These are phyloP conservation scores for Xenentodon cancila DNA, from an alignment of 2,797 vertebrate species.

Conservation along the genomic window DNA sequence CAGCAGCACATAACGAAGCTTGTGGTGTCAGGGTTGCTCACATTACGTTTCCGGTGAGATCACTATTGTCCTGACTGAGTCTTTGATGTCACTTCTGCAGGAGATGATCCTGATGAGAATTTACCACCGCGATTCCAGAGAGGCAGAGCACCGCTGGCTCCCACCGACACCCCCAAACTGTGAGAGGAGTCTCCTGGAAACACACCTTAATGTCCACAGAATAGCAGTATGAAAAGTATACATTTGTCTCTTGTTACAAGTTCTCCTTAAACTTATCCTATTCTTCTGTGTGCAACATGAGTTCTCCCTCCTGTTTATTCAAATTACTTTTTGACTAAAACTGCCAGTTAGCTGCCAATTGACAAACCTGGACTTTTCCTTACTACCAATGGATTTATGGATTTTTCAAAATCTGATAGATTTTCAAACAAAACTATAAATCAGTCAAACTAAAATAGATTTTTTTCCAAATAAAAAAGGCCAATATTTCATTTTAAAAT, in stretches of 20 bases:
- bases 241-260: conserved; percentile 17
- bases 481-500: too few species aligned
- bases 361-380: too few species aligned
- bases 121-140: conserved; percentile 75
- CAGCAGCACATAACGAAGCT: too few species aligned
- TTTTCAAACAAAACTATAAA: too few species aligned
- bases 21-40: background rate
- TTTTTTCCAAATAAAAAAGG: too few species aligned
- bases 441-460: too few species aligned
- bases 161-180: conserved; percentile 92
- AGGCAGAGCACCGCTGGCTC: conserved; percentile 90
- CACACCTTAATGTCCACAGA: conserved; percentile 5
- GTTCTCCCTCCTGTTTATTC: too few species aligned
- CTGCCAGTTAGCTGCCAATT: too few species aligned
- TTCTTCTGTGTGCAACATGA: background rate
- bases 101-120: conserved; percentile 70
- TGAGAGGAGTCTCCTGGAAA: conserved; percentile 77
- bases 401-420: too few species aligned
- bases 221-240: conserved; percentile 1
- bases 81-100: conserved; percentile 65
- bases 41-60: background rate
- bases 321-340: too few species aligned
- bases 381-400: too few species aligned
- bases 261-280: conserved; percentile 4
- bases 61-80: conserved; percentile 8